phyloP scores from a whole-genome alignment of 2,113 vertebrate species.

The Burhinus bistriatus region DNA sequence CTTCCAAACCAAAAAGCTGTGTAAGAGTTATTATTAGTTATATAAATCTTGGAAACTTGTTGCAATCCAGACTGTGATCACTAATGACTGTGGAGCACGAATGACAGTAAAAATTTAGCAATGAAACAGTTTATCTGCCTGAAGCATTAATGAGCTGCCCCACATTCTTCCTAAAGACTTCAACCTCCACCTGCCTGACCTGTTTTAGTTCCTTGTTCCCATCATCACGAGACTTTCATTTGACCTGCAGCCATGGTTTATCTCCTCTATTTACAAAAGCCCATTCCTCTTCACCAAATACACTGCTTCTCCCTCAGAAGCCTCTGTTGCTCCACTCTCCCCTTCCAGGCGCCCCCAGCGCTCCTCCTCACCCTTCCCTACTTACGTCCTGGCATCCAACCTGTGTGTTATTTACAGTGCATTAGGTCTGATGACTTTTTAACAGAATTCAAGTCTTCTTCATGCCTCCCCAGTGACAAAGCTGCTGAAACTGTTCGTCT shows the following conservation, averaged over 20 bases:
- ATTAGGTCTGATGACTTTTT: background rate
- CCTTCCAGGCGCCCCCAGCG: background rate
- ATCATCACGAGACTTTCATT: background rate
- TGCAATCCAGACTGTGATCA: background rate
- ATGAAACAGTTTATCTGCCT: background rate
- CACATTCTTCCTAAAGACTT: background rate
- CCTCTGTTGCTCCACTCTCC: background rate
- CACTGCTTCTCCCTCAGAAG: background rate
- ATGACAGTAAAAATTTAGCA: background rate
- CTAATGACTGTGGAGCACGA: background rate
- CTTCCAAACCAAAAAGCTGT: background rate
- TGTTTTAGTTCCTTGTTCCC: background rate
- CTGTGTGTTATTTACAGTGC: background rate
- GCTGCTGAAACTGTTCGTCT: background rate
- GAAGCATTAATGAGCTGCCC: background rate
- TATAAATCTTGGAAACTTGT: background rate
- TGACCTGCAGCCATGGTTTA: background rate
- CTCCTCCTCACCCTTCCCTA: background rate
- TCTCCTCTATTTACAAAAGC: background rate
- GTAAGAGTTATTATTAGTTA: conserved; percentile 7
- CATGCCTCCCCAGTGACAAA: background rate
- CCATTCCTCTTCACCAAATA: background rate
- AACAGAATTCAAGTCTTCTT: background rate
- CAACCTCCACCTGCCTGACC: background rate
- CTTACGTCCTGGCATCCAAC: background rate